Conservation (phyloP, 2,797 vertebrate species). For the Kryptolebias ocellatus region DNA sequence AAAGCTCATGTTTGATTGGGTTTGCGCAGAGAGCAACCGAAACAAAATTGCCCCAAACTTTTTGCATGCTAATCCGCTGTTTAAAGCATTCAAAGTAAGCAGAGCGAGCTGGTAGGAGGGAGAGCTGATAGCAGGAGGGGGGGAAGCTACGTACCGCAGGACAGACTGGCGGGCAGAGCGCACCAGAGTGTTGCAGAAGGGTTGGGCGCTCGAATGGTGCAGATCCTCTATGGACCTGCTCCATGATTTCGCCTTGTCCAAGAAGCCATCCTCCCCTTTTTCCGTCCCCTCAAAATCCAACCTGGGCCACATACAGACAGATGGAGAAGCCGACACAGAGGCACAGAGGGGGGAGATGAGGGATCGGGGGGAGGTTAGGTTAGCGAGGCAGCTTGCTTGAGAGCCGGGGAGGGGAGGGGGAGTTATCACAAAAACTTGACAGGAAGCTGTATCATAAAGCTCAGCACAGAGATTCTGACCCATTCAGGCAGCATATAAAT, state of each 20-base stretch:
- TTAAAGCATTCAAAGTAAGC: constrained; percentile 54
- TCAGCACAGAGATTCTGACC: constrained; percentile 57
- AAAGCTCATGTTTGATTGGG: constrained; percentile 33
- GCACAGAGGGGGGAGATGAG: constrained; percentile 52
- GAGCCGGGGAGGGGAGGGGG: constrained; percentile 27
- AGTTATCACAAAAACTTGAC: constrained; percentile 67
- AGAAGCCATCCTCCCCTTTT: constrained; percentile 89
- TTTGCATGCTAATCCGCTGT: constrained; percentile 55
- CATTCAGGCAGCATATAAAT: constrained; percentile 49
- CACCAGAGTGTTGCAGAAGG: constrained; percentile 94
- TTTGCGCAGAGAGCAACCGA: constrained; percentile 20
- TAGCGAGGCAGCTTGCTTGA: constrained; percentile 67
- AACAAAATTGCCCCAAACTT: constrained; percentile 23
- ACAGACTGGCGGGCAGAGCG: constrained; percentile 95
- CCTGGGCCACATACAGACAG: constrained; percentile 82
- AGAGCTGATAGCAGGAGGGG: constrained; percentile 69
- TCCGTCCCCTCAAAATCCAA: constrained; percentile 98
- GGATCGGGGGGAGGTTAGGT: constrained; percentile 63
- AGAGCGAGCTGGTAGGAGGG: constrained; percentile 58
- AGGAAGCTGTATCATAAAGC: constrained; percentile 68
- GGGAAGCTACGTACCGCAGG: constrained; percentile 89
- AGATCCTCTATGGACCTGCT: constrained; percentile 99
- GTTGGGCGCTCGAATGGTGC: constrained; percentile 88
- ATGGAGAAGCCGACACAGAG: constrained; percentile 64
- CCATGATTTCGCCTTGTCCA: constrained; percentile 94